A percentile compares a stretch with the other conserved stretches of the same genome.
Conservation (phyloP, 2,113 vertebrate species). For the Spea multiplicata region DNA sequence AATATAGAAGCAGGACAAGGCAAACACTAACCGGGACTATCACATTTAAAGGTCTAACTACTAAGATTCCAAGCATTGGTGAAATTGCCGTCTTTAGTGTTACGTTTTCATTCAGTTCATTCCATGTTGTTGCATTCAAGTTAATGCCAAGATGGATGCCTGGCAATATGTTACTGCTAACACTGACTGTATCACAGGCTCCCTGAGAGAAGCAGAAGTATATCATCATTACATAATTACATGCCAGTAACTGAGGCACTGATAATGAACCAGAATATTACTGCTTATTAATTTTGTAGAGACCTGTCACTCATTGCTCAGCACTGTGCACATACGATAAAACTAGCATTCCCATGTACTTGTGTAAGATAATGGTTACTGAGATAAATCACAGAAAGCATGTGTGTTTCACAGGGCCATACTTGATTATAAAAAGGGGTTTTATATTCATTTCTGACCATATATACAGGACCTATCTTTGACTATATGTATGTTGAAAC, state of each 20-base stretch:
- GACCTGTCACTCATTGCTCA: slow-evolving; percentile 33
- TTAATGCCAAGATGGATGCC: background rate
- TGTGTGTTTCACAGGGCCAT: too few relatives aligned
- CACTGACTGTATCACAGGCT: slow-evolving; percentile 14
- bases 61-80: too few relatives aligned
- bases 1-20: too few relatives aligned
- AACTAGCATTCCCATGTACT: slow-evolving; percentile 1
- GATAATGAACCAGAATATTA: slow-evolving; percentile 45
- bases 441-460: too few relatives aligned
- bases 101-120: too few relatives aligned
- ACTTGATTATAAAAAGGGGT: too few relatives aligned
- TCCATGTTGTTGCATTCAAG: too few relatives aligned
- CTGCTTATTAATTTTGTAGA: slow-evolving; percentile 36
- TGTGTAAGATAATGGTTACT: background rate
- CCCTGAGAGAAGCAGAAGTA: slow-evolving; percentile 23
- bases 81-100: too few relatives aligned
- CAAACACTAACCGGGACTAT: too few relatives aligned
- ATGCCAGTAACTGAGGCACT: slow-evolving; percentile 35
- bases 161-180: slow-evolving; percentile 21
- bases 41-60: too few relatives aligned
- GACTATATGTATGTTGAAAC: too few relatives aligned
- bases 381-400: background rate
- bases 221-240: slow-evolving; percentile 45
- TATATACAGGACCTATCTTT: too few relatives aligned
- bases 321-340: slow-evolving; percentile 2